These are phyloP conservation scores for Adelges cooleyi DNA, from an alignment of 1,140 invertebrate genomes.

Conservation along the genomic window DNA sequence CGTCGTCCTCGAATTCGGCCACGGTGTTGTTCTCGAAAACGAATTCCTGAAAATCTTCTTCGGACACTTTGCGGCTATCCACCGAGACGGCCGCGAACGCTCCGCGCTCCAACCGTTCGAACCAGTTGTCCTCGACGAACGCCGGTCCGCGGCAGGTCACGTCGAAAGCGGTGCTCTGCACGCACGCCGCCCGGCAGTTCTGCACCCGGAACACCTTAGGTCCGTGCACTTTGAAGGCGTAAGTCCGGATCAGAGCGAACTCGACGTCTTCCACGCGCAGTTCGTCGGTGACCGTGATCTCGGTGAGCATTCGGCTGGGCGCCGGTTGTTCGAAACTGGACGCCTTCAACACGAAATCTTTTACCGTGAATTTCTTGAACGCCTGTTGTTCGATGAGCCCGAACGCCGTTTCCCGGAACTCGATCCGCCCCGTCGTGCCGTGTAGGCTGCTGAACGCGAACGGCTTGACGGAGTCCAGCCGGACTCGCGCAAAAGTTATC, in stretches of 20 bases:
- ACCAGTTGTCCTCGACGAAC: slow-evolving; percentile 52
- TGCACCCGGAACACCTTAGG: slow-evolving; percentile 49
- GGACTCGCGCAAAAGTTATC: slow-evolving; percentile 49
- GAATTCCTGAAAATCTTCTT: slow-evolving; percentile 40
- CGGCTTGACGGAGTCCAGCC: slow-evolving; percentile 49
- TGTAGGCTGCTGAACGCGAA: slow-evolving; percentile 60
- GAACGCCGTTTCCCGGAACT: slow-evolving; percentile 45
- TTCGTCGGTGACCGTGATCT: slow-evolving; percentile 53
- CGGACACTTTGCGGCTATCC: slow-evolving; percentile 36
- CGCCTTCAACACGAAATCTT: slow-evolving; percentile 40
- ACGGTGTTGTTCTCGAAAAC: slow-evolving; percentile 55
- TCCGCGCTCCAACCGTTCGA: slow-evolving; percentile 44
- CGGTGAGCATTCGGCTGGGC: slow-evolving; percentile 57
- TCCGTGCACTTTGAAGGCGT: slow-evolving; percentile 47
- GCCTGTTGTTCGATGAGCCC: slow-evolving; percentile 54
- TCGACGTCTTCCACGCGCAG: slow-evolving; percentile 43
- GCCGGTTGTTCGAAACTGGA: slow-evolving; percentile 43
- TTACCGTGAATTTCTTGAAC: slow-evolving; percentile 63
- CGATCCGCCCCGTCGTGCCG: slow-evolving; percentile 42
- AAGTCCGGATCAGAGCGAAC: slow-evolving; percentile 39
- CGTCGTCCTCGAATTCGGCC: slow-evolving; percentile 42
- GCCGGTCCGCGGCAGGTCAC: slow-evolving; percentile 49
- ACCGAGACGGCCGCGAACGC: slow-evolving; percentile 50
- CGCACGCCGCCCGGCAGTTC: slow-evolving; percentile 46
- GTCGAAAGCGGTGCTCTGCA: slow-evolving; percentile 54